Evolutionary conservation across 1,140 invertebrate genomes (phyloP).

Genomic region (Zaprionus taronus): DNA sequence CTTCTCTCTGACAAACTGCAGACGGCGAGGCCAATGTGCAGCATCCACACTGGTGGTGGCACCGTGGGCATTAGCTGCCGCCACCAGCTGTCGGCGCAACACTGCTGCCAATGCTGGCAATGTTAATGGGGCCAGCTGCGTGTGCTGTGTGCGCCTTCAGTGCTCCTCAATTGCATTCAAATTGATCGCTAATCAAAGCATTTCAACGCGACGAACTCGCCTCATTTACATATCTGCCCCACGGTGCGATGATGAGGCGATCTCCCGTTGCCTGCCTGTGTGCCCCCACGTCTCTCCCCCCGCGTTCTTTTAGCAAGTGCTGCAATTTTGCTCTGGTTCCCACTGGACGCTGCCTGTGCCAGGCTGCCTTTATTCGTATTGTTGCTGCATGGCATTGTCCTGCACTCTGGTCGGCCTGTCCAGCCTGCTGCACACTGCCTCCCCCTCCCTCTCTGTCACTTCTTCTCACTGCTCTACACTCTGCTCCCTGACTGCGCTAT

Average conservation of each 20-base stretch:
- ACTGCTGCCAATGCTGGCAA: slow-evolving; percentile 14
- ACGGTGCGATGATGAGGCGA: slow-evolving; percentile 59
- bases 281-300: neutral
- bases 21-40: slow-evolving; percentile 59
- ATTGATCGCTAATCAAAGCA: slow-evolving; percentile 76
- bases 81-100: slow-evolving; percentile 35
- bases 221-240: slow-evolving; percentile 73
- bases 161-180: slow-evolving; percentile 70
- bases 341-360: slow-evolving; percentile 30
- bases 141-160: slow-evolving; percentile 23
- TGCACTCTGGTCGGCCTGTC: slow-evolving; percentile 1
- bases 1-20: slow-evolving; percentile 73
- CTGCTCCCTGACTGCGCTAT: slow-evolving; percentile 6
- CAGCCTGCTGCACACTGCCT: neutral
- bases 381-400: slow-evolving; percentile 44
- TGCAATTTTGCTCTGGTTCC: slow-evolving; percentile 21
- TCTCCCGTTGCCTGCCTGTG: slow-evolving; percentile 11
- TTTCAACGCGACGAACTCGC: slow-evolving; percentile 25
- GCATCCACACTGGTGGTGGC: slow-evolving; percentile 13
- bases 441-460: neutral
- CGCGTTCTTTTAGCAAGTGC: neutral
- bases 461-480: neutral
- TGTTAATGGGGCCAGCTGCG: slow-evolving; percentile 37
- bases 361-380: slow-evolving; percentile 35
- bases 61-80: slow-evolving; percentile 38